Base-by-base conservation (phyloP, 1,140 invertebrate species). In the Psix sp. region DNA sequence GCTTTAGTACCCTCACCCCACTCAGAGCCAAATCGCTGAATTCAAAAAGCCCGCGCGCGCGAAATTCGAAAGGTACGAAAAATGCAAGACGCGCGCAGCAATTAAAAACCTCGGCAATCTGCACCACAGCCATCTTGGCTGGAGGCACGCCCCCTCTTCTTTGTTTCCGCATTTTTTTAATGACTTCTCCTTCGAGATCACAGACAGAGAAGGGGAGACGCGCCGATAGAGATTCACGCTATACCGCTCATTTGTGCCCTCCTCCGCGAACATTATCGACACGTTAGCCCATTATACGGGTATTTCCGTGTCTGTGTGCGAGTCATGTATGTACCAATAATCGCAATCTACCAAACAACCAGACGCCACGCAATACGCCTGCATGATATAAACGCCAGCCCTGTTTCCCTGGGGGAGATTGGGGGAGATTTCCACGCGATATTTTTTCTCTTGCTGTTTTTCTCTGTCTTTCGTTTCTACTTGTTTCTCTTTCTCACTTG, bases 121-220 rank as follows among this genome's bases (percentile, higher is more conserved):
- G 63, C 63, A 40, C 66, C 72, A 80, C 84, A 80, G 85, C 86
- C 86, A 87, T 87, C 85, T 86, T 87, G 83, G 75, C 80, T 80
- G 17, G 51, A 77, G 84, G 73, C 82, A 86, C 85, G 85, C 86
- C 85, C 81, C 80, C 78, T 80, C 78, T 78, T 74, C 78, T 86
- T 86, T 86, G 84, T 86, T 86, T 83, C 82, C 76, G 51, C 52
- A 79, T 77, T 81, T 82, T 84, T 83, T 82, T 82, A 81, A 85
- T 84, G 78, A 84, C 81, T 85, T 81, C 80, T 79, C 76, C 77
- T 80, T 78, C 75, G 73, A 74, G 74, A 74, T 45, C 46, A 15
- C 43, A 59, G 66, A 71, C 39, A 66, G 66, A 68, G 33, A 51
- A 38, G 38, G 18, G 36, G 35, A 39, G 14, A 14, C 11, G 43